Evolutionary conservation across 1,140 invertebrate species (phyloP).

Genomic region (Neodiprion pinetum): DNA sequence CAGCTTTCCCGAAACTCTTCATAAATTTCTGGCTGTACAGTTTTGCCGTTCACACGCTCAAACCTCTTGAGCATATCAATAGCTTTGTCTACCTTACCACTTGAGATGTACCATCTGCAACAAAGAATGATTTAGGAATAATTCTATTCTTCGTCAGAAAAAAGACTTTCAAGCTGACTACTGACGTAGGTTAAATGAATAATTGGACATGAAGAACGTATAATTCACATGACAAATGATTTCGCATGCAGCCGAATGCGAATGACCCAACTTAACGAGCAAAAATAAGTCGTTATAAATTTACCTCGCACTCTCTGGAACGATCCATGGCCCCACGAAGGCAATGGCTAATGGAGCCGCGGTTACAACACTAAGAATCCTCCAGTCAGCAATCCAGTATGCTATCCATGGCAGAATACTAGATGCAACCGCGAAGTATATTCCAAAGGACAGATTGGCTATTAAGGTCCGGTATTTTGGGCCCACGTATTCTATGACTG

Average conservation of each 20-base stretch:
- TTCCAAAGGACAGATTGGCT: conserved; percentile 87
- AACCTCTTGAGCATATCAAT: conserved; percentile 81
- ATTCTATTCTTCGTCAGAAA: too few species aligned
- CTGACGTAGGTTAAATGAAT: too few species aligned
- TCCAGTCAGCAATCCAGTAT: conserved; percentile 78
- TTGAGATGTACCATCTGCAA: conserved; percentile 76
- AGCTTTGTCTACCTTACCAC: conserved; percentile 79
- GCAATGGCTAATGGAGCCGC: conserved; percentile 76
- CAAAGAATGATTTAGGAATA: neutral
- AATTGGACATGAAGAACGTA: too few species aligned
- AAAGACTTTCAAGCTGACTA: too few species aligned
- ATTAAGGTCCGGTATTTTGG: conserved; percentile 86
- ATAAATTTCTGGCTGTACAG: conserved; percentile 75
- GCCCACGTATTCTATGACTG: conserved; percentile 86
- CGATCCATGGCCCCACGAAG: conserved; percentile 74
- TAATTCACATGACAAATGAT: too few species aligned
- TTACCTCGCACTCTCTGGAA: conserved; percentile 83
- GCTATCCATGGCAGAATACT: conserved; percentile 83
- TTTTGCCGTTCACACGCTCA: conserved; percentile 77
- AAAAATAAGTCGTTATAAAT: neutral
- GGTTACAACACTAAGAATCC: conserved; percentile 74
- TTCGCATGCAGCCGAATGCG: too few species aligned
- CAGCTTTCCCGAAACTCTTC: conserved; percentile 76
- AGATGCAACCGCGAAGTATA: conserved; percentile 84
- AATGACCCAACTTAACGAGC: too few species aligned